Base-by-base conservation (phyloP, 1,140 invertebrate species). In the Leucophenga varia region DNA sequence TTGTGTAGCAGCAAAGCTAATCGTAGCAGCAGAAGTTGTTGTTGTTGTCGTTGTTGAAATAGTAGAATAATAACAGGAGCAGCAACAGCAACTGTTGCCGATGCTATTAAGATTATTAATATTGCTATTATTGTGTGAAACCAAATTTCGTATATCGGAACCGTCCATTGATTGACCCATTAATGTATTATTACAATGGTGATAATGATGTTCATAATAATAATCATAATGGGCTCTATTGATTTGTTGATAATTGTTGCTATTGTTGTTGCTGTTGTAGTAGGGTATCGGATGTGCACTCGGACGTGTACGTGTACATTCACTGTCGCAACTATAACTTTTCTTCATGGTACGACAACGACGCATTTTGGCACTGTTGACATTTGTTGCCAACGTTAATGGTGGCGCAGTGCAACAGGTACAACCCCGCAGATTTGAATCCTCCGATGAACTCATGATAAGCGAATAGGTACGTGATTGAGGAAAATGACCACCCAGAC, bases 381-480 rank as follows among this genome's bases (percentile, higher is more conserved):
- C n/a, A n/a, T n/a, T n/a, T 13, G 20, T 22, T 47, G 31, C 18
- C 19, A 38, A 10, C 20, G 44, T 30, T 20, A 12, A 39, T 18
- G 42, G 44, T 16, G 14, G 38, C 20, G 55, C 40, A 38, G 48
- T 56, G 45, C 61, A 67, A 45, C 56, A 58, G 44, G 28, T 40
- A 46, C 63, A 59, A 49, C 63, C 51, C 13, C 55, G 64, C 46
- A 46, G 56, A 57, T 68, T 64, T 16, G 57, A 74, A 40, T 75
- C 72, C 54, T 75, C 69, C 52, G 72, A 75, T 38, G 72, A 75
- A 57, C 72, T 75, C 72, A 72, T 74, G 53, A 75, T 68, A 39
- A 75, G 64, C 55, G 72, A 74, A 72, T 75, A 75, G 22, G 69
- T 73, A 40, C 72, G 72, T 56, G 72, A 75, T 56, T 75, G 72